These are phyloP conservation scores for Herminia tarsipennalis DNA, from an alignment of 2,888 invertebrate genomes.

Conservation along the genomic window DNA sequence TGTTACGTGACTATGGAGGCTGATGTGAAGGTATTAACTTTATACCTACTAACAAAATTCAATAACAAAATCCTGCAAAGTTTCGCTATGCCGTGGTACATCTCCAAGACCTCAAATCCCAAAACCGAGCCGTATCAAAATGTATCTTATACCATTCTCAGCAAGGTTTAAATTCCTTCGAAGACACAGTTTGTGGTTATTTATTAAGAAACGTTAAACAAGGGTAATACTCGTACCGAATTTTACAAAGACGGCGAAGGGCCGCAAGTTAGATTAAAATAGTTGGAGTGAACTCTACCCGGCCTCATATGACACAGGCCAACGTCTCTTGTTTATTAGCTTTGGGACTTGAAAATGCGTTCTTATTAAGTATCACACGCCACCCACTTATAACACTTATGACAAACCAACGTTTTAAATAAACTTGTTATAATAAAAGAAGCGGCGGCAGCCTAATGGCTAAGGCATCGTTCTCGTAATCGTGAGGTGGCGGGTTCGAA, in stretches of 20 bases:
- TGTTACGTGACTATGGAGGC: conserved; percentile 25
- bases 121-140: conserved; percentile 16
- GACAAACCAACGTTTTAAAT: conserved; percentile 6
- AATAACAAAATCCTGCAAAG: conserved; percentile 60
- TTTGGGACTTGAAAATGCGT: conserved; percentile 23
- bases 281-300: conserved; percentile 59
- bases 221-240: conserved; percentile 53
- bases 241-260: conserved; percentile 62
- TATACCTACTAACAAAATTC: conserved; percentile 62
- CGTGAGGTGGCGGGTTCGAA: too few species aligned
- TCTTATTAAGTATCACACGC: conserved; percentile 11
- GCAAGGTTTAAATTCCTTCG: conserved; percentile 26
- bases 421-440: background rate
- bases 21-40: conserved; percentile 45
- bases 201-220: conserved; percentile 72
- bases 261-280: conserved; percentile 74
- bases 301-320: conserved; percentile 49
- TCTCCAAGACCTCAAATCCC: conserved; percentile 31
- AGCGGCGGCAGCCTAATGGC: too few species aligned
- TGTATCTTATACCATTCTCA: conserved; percentile 8
- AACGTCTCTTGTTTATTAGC: conserved; percentile 41
- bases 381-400: background rate
- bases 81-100: conserved; percentile 43
- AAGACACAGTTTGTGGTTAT: conserved; percentile 47
- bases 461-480: too few species aligned